Evolutionary conservation across 2,797 vertebrate species (phyloP).

Genomic region (Syndactyla subalaris): DNA sequence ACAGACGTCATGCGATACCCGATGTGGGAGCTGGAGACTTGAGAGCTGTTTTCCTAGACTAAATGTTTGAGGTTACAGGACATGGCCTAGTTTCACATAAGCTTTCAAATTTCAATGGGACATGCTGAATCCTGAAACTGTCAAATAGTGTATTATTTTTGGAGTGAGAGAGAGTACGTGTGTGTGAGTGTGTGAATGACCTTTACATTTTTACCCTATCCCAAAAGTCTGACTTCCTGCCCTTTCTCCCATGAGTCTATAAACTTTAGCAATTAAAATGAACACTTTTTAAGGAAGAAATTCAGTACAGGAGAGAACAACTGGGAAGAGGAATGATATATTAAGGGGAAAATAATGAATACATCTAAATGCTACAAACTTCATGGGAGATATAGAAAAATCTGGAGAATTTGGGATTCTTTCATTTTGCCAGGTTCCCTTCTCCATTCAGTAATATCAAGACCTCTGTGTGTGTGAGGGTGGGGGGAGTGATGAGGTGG

Average conservation of each 20-base stretch:
- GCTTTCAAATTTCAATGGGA: constrained; percentile 76
- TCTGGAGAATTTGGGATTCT: not conserved
- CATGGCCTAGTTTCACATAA: constrained; percentile 69
- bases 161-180: constrained; percentile 49
- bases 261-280: constrained; percentile 52
- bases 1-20: constrained; percentile 73
- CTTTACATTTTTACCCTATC: constrained; percentile 74
- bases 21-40: constrained; percentile 67
- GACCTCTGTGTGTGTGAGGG: not conserved
- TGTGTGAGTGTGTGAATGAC: constrained; percentile 70
- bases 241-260: constrained; percentile 62
- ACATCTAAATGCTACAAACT: not conserved
- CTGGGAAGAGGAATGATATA: not conserved
- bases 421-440: not conserved
- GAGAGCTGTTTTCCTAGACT: constrained; percentile 73
- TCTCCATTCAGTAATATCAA: not conserved
- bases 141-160: constrained; percentile 77
- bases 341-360: constrained; percentile 1
- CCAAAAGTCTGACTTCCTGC: constrained; percentile 71
- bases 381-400: not conserved
- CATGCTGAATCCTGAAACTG: constrained; percentile 73
- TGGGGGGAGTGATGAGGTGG: not conserved
- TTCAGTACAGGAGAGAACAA: constrained; percentile 12
- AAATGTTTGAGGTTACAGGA: constrained; percentile 75
- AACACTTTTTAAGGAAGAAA: constrained; percentile 44